Evolutionary conservation across 2,888 invertebrate species (phyloP), one percentile per base, ranked within the genome.

Genomic region (Siphlonurus alternatus): DNA sequence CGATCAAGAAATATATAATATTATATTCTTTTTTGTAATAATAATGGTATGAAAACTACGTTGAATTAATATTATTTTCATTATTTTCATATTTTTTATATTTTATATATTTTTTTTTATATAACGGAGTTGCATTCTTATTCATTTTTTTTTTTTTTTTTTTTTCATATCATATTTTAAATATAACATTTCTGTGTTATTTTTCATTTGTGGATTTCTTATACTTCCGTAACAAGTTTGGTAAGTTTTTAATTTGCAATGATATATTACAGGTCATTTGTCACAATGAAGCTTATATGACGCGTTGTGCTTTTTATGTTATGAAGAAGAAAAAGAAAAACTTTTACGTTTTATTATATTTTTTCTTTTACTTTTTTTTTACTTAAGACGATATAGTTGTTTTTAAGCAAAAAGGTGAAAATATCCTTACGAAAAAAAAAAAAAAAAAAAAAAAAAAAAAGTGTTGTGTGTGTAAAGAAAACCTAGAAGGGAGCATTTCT

Each of bases 161-260:
- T n/a, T n/a, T n/a, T n/a, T n/a, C n/a, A n/a, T n/a, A n/a, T n/a
- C n/a, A n/a, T n/a, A n/a, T n/a, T n/a, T n/a, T n/a, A n/a, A 38
- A 38, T 10, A 38, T 10, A 38, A 38, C 15, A 15, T 38, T 38
- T 15, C 15, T 5, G 7, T 38, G 38, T 56, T 56, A 56, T 56
- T 56, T 56, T 56, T 56, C 56, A 56, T 56, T 56, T 56, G 56
- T 22, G 56, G 56, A 56, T 56, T 56, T 56, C 56, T 56, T 22
- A n/a, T 56, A 20, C n/a, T 5, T 7, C 5, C 19, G 56, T 22
- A 56, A 56, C 56, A 56, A 56, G 19, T 56, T 56, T 56, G 56
- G 56, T 56, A 56, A 56, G 56, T 56, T 56, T 56, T 56, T 56
- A 56, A 56, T 56, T 56, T 56, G 56, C 56, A 56, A n/a, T 56